These are phyloP conservation scores for Tragelaphus strepsiceros DNA, from an alignment of 2,113 vertebrate genomes.

Conservation along the genomic window DNA sequence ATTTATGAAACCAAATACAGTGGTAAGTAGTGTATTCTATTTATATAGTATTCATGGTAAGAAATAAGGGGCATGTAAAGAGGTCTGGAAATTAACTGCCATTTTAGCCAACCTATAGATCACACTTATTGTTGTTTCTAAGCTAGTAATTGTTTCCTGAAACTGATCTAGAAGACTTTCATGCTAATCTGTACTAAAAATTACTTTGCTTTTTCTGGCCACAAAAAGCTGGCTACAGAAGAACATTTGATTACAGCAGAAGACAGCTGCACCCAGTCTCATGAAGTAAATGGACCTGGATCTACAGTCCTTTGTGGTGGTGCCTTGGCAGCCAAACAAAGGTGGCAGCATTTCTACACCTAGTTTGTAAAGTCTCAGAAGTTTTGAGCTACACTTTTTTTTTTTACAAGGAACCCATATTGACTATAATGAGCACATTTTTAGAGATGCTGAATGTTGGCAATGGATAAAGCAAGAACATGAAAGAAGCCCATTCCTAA, in stretches of 20 bases:
- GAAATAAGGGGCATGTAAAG: conserved; percentile 42
- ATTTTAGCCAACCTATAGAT: conserved; percentile 54
- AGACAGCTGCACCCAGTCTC: conserved; percentile 21
- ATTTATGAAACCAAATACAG: conserved; percentile 61
- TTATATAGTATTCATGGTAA: conserved; percentile 26
- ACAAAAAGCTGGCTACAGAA: conserved; percentile 35
- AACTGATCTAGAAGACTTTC: conserved; percentile 68
- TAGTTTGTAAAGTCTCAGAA: conserved; percentile 29
- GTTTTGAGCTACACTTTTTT: background rate
- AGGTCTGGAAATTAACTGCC: conserved; percentile 59
- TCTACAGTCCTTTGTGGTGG: conserved; percentile 30
- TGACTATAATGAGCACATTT: conserved; percentile 52
- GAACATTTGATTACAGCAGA: background rate
- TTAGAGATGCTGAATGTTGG: conserved; percentile 54
- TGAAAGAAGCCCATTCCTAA: conserved; percentile 27
- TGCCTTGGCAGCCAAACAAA: conserved; percentile 57
- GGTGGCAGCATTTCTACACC: conserved; percentile 53
- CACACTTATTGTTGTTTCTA: conserved; percentile 66
- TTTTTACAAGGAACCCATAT: background rate
- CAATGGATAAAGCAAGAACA: conserved; percentile 40
- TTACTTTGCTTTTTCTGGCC: conserved; percentile 67
- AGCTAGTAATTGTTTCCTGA: conserved; percentile 68
- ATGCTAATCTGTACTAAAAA: conserved; percentile 61
- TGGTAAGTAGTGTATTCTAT: conserved; percentile 9
- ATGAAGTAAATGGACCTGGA: conserved; percentile 44